Evolutionary conservation across 2,888 invertebrate species (phyloP), one percentile per base, ranked within the genome.

Genomic region (Ophion slaviceki): DNA sequence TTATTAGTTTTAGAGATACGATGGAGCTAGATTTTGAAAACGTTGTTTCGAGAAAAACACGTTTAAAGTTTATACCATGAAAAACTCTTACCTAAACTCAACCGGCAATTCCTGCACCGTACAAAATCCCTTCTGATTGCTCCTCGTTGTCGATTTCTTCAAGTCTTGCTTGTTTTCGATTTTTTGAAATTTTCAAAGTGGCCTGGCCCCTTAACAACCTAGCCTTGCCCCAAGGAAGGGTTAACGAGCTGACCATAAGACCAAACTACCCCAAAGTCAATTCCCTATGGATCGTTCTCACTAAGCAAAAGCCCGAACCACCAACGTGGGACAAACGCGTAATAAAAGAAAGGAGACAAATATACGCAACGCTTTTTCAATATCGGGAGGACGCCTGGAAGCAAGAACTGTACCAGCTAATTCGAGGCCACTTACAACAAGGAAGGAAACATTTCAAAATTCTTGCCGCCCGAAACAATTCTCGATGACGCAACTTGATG

Each of bases 401-500:
- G 47, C 47, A 4, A 3, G 14, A 11, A 4, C 14, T 47, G 4
- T 47, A 47, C 14, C 14, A 47, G 64, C n/a, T 75, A 20, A 32
- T 32, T n/a, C 8, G 53, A 32, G n/a, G 64, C 17, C 75, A n/a
- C 10, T n/a, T 75, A 28, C 61, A 75, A 20, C 62, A 28, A 45
- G 74, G 62, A 28, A 62, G 24, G 17, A 62, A 45, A 47, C 45
- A 17, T 45, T 11, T 62, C 47, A 62, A 75, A 45, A 1, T 75
- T 7, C 74, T 45, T 45, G 62, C 47, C 45, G 28, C 45, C 62
- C 74, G 20, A 61, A 28, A 6, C 24, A 75, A 7, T 75, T 75
- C 17, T 75, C 74, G 1, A 75, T 75, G 62, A 24, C 47, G n/a
- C 74, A 75, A 47, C 62, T 75, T 36, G 74, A 75, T 11, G 74